Evolutionary conservation across 2,113 vertebrate species (phyloP).

Genomic region (Rana temporaria): DNA sequence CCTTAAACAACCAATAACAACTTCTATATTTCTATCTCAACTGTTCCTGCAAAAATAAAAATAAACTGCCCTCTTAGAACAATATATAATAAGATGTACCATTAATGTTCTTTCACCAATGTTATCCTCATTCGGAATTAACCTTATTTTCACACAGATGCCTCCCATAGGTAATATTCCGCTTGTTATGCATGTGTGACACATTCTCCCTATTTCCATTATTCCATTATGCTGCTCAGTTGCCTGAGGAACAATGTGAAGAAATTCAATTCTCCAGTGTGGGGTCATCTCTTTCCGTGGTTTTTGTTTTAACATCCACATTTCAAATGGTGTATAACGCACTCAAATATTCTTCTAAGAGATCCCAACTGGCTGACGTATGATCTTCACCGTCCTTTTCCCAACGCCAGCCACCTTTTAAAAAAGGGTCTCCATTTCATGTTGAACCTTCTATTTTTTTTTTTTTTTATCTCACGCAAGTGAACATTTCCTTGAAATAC

Average conservation of each 20-base stretch:
- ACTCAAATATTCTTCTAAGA: slow-evolving; percentile 53
- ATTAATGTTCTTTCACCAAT: neutral
- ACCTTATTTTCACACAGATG: neutral
- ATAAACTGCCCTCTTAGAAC: neutral
- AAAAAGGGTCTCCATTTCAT: slow-evolving; percentile 54
- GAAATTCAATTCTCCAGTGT: slow-evolving; percentile 3
- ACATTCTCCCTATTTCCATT: neutral
- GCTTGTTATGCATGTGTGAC: neutral
- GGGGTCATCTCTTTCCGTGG: neutral
- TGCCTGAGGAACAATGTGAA: slow-evolving; percentile 14
- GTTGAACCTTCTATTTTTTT: too few relatives aligned
- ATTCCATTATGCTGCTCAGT: slow-evolving; percentile 12
- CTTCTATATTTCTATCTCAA: too few relatives aligned
- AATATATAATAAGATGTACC: neutral
- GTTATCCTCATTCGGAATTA: neutral
- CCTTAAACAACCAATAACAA: too few relatives aligned
- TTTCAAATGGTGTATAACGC: slow-evolving; percentile 58
- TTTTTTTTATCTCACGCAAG: slow-evolving; percentile 56
- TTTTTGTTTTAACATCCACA: slow-evolving; percentile 51
- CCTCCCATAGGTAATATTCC: neutral
- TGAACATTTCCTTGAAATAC: slow-evolving; percentile 58
- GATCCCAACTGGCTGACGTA: slow-evolving; percentile 32
- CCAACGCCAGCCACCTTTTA: slow-evolving; percentile 25
- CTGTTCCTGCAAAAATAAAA: too few relatives aligned
- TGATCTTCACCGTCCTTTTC: slow-evolving; percentile 51